phyloP scores from a whole-genome alignment of 1,140 invertebrate species.

The Armadillidium nasatum region DNA sequence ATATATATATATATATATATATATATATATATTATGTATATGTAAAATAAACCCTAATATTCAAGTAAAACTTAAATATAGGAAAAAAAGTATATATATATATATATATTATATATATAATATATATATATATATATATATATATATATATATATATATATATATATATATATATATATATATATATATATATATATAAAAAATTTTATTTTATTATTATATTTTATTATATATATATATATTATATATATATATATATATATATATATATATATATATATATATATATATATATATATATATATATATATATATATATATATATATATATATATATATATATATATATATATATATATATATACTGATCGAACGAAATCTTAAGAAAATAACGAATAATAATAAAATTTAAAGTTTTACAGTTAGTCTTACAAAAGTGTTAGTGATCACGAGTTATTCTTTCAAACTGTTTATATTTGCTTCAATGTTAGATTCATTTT shows the following conservation, averaged over 20 bases:
- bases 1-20: slow-evolving; percentile 20
- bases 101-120: not conserved
- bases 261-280: slow-evolving; percentile 14
- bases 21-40: slow-evolving; percentile 17
- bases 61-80: too few species aligned
- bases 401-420: too few species aligned
- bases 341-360: slow-evolving; percentile 17
- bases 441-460: too few species aligned
- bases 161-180: not conserved
- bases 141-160: slow-evolving; percentile 2
- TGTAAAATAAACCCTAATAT: too few species aligned
- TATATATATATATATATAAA: not conserved
- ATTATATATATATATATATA: slow-evolving; percentile 22
- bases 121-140: slow-evolving; percentile 11
- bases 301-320: slow-evolving; percentile 20
- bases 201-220: too few species aligned
- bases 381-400: too few species aligned
- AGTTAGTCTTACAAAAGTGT: too few species aligned
- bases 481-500: too few species aligned
- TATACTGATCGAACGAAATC: not conserved
- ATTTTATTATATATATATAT: slow-evolving; percentile 20
- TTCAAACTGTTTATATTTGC: too few species aligned
- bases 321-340: slow-evolving; percentile 24
- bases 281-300: slow-evolving; percentile 21
- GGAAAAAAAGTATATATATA: too few species aligned